Conservation (phyloP, 2,797 vertebrate genomes). For the Choloepus didactylus region DNA sequence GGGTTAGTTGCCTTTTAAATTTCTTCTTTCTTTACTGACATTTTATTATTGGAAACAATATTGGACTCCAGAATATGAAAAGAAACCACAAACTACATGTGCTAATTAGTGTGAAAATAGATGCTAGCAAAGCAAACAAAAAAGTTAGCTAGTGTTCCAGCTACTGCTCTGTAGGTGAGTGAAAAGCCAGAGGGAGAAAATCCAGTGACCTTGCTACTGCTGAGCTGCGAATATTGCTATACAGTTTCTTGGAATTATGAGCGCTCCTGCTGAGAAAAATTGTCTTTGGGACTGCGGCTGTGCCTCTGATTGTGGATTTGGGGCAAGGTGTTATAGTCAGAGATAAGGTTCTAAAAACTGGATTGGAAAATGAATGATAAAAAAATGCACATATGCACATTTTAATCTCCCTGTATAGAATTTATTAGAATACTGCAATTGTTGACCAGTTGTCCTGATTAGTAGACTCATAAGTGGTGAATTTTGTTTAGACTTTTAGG, state of each 20-base stretch:
- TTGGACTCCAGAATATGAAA: conserved; percentile 9
- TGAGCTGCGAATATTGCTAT: conserved; percentile 6
- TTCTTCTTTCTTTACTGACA: conserved; percentile 41
- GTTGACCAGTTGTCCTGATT: not conserved
- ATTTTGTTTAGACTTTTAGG: not conserved
- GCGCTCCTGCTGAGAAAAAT: not conserved
- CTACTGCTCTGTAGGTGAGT: not conserved
- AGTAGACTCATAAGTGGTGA: not conserved
- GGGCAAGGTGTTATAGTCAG: conserved; percentile 13
- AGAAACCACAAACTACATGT: not conserved
- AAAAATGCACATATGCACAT: not conserved
- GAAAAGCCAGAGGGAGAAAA: conserved; percentile 43
- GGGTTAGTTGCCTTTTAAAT: conserved; percentile 24
- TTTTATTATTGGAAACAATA: conserved; percentile 22
- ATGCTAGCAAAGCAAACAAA: conserved; percentile 37
- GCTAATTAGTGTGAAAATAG: conserved; percentile 54
- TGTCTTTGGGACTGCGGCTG: not conserved
- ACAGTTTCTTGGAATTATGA: conserved; percentile 15
- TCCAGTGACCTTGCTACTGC: conserved; percentile 8
- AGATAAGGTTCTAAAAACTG: conserved; percentile 38
- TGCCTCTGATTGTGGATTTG: conserved; percentile 30
- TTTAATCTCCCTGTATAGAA: conserved; percentile 48
- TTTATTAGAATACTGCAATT: conserved; percentile 16
- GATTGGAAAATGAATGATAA: conserved; percentile 32
- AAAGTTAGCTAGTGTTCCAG: not conserved